Evolutionary conservation across 2,113 vertebrate genomes (phyloP), one percentile per base, ranked within the genome.

Genomic region (Spea bombifrons): DNA sequence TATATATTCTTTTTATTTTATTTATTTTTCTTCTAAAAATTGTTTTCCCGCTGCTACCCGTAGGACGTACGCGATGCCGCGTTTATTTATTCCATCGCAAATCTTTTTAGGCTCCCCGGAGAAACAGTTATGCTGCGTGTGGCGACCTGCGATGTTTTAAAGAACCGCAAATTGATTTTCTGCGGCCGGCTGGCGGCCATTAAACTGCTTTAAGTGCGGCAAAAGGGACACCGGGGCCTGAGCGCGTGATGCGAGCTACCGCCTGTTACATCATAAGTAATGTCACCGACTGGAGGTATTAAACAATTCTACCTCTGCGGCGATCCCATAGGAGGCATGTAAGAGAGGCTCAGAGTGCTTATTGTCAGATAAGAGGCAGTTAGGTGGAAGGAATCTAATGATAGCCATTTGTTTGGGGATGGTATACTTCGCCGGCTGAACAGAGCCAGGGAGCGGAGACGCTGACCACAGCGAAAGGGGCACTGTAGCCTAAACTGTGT

Each of bases 31-130:
- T 30, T 30, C 50, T 6, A 6, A 7, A 52, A 7, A 52, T 2
- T 8, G 55, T 12, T 17, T 70, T 76, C 64, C 63, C 1, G 1
- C 2, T 10, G 48, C 4, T 55, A 55, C 49, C 68, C 8, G 7
- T 59, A 71, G 75, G n/a, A 57, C 75, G 15, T 4, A 5, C 10
- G 57, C 64, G 47, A 52, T 43, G 49, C 48, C 17, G 8, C 46
- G 48, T 59, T 76, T 55, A 67, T 67, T 66, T 76, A 67, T 47
- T 67, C 16, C 53, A 15, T 53, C 65, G 46, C 65, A 67, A 43
- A 52, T 53, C 8, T 76, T 7, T 64, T 16, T 4, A 30, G 55
- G 10, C 45, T 69, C 48, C 64, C 63, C 43, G 5, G 15, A 46
- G 74, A 46, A 55, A 68, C 50, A 55, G 55, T 55, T 53, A 44